Evolutionary conservation across 37 sponge, comb jelly and placozoan genomes (phyloP).

Genomic region (Eunapius fragilis): DNA sequence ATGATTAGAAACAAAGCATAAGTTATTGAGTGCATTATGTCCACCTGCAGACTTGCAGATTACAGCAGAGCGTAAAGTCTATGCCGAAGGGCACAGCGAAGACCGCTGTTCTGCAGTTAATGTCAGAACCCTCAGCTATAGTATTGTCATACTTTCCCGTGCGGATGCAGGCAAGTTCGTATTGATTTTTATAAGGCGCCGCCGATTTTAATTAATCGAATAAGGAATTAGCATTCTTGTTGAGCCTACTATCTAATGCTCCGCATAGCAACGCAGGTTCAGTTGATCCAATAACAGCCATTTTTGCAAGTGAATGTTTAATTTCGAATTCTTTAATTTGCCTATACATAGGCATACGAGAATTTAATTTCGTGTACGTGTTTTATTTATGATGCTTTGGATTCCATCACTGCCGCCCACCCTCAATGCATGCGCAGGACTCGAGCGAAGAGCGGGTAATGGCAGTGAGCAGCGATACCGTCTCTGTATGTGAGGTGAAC

Average conservation of each 20-base stretch:
- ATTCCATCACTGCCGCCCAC: no score
- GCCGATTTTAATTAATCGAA: no score
- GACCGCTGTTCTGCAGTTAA: constrained; percentile 20
- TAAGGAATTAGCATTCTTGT: no score
- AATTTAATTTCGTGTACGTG: no score
- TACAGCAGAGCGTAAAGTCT: constrained; percentile 10
- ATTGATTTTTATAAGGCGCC: no score
- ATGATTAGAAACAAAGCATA: no score
- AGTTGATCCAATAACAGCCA: not conserved
- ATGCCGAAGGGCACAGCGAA: constrained; percentile 7
- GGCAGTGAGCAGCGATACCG: not conserved
- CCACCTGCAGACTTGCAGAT: not conserved
- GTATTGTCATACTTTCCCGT: constrained; percentile 30
- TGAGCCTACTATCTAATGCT: not conserved
- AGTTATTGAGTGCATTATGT: no score
- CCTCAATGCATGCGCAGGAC: not conserved
- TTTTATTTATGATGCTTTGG: no score
- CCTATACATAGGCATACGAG: not conserved
- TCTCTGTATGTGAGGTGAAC: not conserved
- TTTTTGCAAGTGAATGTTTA: not conserved
- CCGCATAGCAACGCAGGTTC: not conserved
- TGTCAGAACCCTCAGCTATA: not conserved
- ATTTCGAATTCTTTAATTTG: not conserved
- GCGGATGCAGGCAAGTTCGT: not conserved
- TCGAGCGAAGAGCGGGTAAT: not conserved